Evolutionary conservation across 2,888 invertebrate species (phyloP).

Genomic region (Watsonalla binaria): DNA sequence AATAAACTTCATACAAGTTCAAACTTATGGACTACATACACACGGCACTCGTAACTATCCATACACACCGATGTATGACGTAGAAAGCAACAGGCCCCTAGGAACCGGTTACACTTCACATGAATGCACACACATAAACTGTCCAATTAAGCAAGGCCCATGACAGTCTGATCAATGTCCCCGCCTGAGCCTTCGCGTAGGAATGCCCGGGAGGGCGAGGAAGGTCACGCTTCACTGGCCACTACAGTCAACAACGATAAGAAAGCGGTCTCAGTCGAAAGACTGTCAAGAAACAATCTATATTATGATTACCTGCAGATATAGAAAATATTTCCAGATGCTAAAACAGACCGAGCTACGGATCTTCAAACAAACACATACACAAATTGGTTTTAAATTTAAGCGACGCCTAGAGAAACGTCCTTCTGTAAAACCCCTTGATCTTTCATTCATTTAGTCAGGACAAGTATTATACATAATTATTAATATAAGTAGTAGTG

Average conservation of each 20-base stretch:
- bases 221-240: conserved; percentile 52
- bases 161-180: conserved; percentile 58
- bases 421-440: too few species aligned
- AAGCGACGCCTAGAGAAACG: too few species aligned
- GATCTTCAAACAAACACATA: background rate
- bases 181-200: conserved; percentile 32
- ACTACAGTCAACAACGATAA: conserved; percentile 58
- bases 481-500: too few species aligned
- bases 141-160: conserved; percentile 68
- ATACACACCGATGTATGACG: conserved; percentile 62
- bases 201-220: conserved; percentile 39
- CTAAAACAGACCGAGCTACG: background rate
- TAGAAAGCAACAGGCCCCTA: conserved; percentile 64
- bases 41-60: conserved; percentile 49
- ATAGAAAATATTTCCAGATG: conserved; percentile 16
- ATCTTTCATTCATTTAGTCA: too few species aligned
- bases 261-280: conserved; percentile 60
- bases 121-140: conserved; percentile 65
- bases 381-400: too few species aligned
- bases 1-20: conserved; percentile 60
- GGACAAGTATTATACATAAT: too few species aligned
- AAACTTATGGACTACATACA: conserved; percentile 53
- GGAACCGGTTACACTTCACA: conserved; percentile 67
- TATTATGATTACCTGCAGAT: conserved; percentile 40
- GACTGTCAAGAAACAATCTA: conserved; percentile 58